Percentiles rank a stretch among this genome's conserved stretches.
Conservation (phyloP, 2,797 vertebrate species). For the Epinephelus awoara region DNA sequence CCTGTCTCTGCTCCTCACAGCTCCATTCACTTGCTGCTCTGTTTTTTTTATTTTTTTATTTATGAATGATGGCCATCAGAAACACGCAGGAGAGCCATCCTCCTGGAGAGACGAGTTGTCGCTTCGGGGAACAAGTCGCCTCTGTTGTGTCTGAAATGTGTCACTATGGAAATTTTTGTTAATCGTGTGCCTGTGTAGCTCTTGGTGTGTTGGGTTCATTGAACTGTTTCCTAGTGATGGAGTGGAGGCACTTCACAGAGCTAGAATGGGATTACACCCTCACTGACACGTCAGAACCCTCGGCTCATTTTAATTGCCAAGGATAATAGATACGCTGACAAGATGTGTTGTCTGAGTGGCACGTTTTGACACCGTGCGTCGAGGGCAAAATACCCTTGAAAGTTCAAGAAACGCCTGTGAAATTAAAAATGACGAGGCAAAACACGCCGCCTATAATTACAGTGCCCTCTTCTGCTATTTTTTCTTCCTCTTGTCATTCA, state of each 20-base stretch:
- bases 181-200: constrained; percentile 16
- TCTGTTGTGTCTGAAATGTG: constrained; percentile 51
- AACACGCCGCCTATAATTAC: constrained; percentile 26
- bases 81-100: constrained; percentile 6
- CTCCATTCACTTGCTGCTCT: constrained; percentile 44
- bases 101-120: constrained; percentile 30
- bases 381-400: constrained; percentile 20
- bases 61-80: constrained; percentile 62
- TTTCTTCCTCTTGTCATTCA: background rate
- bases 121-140: constrained; percentile 23
- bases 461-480: background rate
- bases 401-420: constrained; percentile 16
- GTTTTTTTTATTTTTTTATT: constrained; percentile 8
- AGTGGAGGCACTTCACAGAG: constrained; percentile 25
- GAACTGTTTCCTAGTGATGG: constrained; percentile 40
- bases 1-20: constrained; percentile 62
- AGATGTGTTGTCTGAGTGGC: constrained; percentile 19
- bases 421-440: constrained; percentile 38
- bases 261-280: constrained; percentile 38
- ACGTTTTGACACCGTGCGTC: constrained; percentile 28
- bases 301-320: constrained; percentile 33
- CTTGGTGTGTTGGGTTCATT: constrained; percentile 42
- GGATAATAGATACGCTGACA: constrained; percentile 32
- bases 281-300: constrained; percentile 28
- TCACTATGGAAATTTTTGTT: constrained; percentile 50